Percentiles rank a stretch among this genome's conserved stretches.
phyloP scores from a whole-genome alignment of 2,113 vertebrate species.

The Lathamus discolor region DNA sequence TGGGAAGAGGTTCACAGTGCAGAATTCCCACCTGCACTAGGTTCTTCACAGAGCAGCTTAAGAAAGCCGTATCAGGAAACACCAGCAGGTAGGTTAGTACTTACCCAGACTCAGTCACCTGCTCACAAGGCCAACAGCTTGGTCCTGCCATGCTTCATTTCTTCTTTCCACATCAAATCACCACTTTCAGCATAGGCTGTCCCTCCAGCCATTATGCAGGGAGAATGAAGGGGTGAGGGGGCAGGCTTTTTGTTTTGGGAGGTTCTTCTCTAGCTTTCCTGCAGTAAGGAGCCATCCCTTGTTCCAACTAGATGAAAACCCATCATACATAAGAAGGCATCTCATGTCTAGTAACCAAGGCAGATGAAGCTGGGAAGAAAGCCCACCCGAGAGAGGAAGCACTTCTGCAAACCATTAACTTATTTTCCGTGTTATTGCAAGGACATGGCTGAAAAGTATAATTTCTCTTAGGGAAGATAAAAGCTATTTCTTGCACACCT shows the following conservation, averaged over 20 bases:
- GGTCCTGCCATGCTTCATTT: accelerated
- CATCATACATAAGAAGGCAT: accelerated
- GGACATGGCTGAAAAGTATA: neutral
- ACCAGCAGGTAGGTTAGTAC: neutral
- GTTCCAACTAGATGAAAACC: neutral
- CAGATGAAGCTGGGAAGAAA: neutral
- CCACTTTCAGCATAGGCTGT: neutral
- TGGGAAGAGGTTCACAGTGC: accelerated
- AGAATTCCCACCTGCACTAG: neutral
- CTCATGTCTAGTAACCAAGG: neutral
- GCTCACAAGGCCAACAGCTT: accelerated
- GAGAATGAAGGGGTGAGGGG: accelerated
- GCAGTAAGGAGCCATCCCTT: neutral
- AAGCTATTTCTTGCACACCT: neutral
- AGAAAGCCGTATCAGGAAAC: accelerated
- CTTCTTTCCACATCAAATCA: neutral
- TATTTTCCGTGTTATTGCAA: too few species aligned
- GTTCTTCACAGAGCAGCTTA: accelerated
- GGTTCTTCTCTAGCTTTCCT: neutral
- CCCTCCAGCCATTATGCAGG: accelerated
- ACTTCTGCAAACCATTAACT: neutral
- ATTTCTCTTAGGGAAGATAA: neutral
- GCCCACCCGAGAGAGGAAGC: neutral
- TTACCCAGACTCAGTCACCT: neutral
- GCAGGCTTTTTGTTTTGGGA: neutral